Evolutionary conservation across 2,888 invertebrate species (phyloP).

Genomic region (Drosophila trichaetosa): DNA sequence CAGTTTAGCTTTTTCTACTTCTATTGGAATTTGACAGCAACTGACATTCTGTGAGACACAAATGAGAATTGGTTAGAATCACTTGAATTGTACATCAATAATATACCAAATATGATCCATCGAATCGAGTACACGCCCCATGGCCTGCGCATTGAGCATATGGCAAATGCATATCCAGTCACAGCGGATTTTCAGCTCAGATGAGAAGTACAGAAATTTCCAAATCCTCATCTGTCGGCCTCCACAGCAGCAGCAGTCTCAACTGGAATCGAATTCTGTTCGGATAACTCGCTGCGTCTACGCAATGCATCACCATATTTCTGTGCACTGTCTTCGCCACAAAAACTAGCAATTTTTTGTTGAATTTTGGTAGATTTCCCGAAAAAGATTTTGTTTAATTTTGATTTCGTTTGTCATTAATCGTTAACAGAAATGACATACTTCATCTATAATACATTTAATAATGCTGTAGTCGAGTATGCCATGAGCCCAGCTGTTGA

Average conservation of each 20-base stretch:
- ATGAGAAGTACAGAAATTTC: constrained; percentile 33
- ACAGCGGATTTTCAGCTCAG: constrained; percentile 24
- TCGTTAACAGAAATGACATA: background rate
- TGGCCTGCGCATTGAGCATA: constrained; percentile 23
- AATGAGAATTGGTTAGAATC: background rate
- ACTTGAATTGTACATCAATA: background rate
- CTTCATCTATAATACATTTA: background rate
- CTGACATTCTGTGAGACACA: background rate
- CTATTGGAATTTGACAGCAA: background rate
- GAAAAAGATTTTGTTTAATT: background rate
- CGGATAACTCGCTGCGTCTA: background rate
- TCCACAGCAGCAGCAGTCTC: background rate
- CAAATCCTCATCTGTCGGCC: constrained; percentile 16
- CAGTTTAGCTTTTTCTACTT: background rate
- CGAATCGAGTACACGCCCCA: constrained; percentile 29
- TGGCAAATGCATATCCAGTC: constrained; percentile 34
- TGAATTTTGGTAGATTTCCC: background rate
- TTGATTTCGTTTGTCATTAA: background rate
- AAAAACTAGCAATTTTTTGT: constrained; percentile 4
- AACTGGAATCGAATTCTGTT: background rate
- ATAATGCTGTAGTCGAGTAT: background rate
- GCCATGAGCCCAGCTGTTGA: background rate
- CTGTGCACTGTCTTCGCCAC: background rate
- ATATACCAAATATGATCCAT: constrained; percentile 12
- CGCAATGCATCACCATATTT: constrained; percentile 11